These are phyloP conservation scores for Seira ritae DNA, from an alignment of 2,888 invertebrate species.

Conservation along the genomic window DNA sequence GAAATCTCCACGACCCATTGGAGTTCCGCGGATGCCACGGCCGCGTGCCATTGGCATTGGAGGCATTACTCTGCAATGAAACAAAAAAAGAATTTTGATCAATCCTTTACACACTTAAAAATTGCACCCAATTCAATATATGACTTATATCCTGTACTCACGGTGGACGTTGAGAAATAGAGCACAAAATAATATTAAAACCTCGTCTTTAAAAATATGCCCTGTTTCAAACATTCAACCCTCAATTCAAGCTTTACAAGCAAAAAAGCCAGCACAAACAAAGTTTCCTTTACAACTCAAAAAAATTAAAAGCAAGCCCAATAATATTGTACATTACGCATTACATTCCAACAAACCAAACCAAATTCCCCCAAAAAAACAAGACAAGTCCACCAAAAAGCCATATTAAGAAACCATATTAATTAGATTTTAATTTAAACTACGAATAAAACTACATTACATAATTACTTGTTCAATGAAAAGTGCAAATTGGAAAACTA, in stretches of 20 bases:
- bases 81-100: slow-evolving; percentile 24
- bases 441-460: not conserved
- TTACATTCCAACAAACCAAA: no score
- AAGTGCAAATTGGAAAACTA: no score
- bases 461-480: not conserved
- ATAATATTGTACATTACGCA: no score
- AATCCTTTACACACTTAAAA: not conserved
- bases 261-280: no score
- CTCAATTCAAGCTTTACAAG: no score
- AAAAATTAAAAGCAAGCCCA: no score
- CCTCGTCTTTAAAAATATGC: no score
- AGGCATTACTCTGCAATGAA: slow-evolving; percentile 80
- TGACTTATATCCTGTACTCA: slow-evolving; percentile 40
- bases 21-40: slow-evolving; percentile 79
- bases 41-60: slow-evolving; percentile 74
- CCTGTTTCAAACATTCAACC: no score
- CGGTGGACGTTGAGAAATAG: slow-evolving; percentile 62
- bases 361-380: no score
- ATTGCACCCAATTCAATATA: no score
- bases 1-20: slow-evolving; percentile 91
- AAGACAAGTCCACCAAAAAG: not conserved
- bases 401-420: not conserved
- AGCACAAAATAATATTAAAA: no score
- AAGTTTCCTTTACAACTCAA: no score
- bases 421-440: not conserved